Base-by-base conservation (phyloP, 2,113 vertebrate species). In the Aptenodytes patagonicus region DNA sequence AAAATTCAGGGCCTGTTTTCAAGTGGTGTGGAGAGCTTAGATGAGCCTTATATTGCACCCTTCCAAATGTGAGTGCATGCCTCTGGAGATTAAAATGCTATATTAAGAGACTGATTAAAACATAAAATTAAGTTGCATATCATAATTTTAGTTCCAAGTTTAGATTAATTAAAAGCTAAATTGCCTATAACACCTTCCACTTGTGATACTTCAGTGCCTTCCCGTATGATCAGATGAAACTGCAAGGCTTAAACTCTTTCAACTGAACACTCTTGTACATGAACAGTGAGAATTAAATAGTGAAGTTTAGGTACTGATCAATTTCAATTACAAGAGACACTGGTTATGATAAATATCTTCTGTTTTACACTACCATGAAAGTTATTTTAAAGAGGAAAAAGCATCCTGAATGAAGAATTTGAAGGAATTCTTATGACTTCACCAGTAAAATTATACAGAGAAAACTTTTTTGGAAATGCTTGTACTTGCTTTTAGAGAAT, bases 121-220 rank as follows among this genome's bases (percentile, higher is more conserved):
- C 72, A 90, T 83, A 70, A 90, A 94, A 90, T 81, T 65, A 81
- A 94, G 94, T 55, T 89, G 64, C 84, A 13, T 75, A 38, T 81
- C 28, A 62, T 71, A 79, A 84, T 78, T 93, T 73, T 52, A 61
- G 31, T 52, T 95, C 52, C 32, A 66, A 81, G 60, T 89, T 94
- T 89, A 79, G 80, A 83, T 84, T 89, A 92, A 90, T 94, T 94
- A 83, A 89, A 90, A 93, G 31, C 57, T 89, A 78, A 90, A 93
- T 96, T 90, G 55, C 86, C 34, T 90, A 15, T 47, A 92, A 71
- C 72, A 79, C 83, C 86, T 94, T 87, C 47, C n/a, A 71, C 79
- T 93, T 93, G 25, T 20, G 88, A 54, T 93, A 86, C 79, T 71
- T 93, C 13, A 6, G 25, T 89, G 51, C 76, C 10, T 92, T 96